These are phyloP conservation scores for Colostygia pectinataria DNA, from an alignment of 2,888 invertebrate genomes.

Conservation along the genomic window DNA sequence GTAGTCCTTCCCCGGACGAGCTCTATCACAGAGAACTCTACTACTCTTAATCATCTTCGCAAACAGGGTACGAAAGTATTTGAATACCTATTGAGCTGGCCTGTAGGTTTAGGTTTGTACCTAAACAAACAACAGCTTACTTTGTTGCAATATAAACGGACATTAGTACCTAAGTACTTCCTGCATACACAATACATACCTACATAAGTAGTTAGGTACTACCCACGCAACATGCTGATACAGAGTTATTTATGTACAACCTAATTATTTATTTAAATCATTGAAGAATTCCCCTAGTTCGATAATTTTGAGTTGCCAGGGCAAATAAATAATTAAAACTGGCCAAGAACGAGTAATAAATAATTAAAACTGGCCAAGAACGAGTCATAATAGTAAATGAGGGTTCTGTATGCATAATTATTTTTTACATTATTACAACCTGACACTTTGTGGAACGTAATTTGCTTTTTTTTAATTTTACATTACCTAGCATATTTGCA, in stretches of 20 bases:
- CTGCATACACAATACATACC: not conserved
- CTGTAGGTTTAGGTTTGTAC: too few species aligned
- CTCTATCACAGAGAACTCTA: too few species aligned
- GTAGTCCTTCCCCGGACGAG: too few species aligned
- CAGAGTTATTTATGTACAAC: slow-evolving; percentile 3
- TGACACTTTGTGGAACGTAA: too few species aligned
- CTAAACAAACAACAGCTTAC: slow-evolving; percentile 8
- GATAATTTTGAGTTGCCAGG: slow-evolving; percentile 2
- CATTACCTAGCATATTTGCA: too few species aligned
- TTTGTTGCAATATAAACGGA: slow-evolving; percentile 18
- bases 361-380: not conserved
- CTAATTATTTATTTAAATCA: not conserved
- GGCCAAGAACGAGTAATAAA: not conserved
- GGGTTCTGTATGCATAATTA: not conserved
- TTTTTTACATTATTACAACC: too few species aligned
- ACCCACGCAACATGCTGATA: slow-evolving; percentile 12
- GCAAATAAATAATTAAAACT: not conserved
- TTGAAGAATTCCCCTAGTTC: slow-evolving; percentile 4
- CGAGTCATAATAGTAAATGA: not conserved
- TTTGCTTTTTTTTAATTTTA: too few species aligned
- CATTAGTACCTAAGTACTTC: too few species aligned
- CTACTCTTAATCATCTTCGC: too few species aligned
- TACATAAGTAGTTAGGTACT: not conserved
- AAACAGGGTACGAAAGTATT: too few species aligned
- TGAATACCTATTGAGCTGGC: too few species aligned